Base-by-base conservation (phyloP, 2,888 invertebrate genomes). In the Coremacera marginata region DNA sequence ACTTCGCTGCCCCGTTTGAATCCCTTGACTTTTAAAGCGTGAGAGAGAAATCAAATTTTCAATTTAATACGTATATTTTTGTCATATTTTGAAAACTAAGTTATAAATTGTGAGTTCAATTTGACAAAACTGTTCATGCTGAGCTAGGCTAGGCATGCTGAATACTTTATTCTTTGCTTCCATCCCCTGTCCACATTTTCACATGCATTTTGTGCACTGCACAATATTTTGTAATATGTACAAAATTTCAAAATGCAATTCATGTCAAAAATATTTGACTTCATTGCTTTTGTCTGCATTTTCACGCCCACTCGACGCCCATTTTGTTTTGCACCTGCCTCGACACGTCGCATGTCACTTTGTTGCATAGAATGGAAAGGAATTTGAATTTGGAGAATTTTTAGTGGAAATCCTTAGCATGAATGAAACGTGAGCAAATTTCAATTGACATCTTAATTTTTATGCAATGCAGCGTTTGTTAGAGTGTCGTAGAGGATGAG, bases 351-450 rank as follows among this genome's bases (percentile, higher is more conserved):
- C 68, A 11, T 49, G 11, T 68, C 7, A 19, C 22, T 22, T 55
- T 31, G 70, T 51, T 19, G 19, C 55, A 55, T 9, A 31, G 25
- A 16, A 62, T 9, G 72, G 14, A 22, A 65, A 65, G 67, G 55
- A 74, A 74, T 74, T 74, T 74, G 74, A 74, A 67, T 74, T 67
- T 55, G 52, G 25, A 52, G 16, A 34, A 62, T 62, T 62, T 51
- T 63, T 27, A 49, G 71, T 31, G 44, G 25, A 74, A 67, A 74
- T 52, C 34, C 65, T 74, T 65, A 16, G 3, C 73, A 34, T 34
- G 52, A 8, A 22, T 5, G 73, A 34, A 55, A 74, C 74, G 74
- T 74, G 74, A 62, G 67, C 22, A 25, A 65, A 74, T 72, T 63
- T 74, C 73, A 52, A 67, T 67, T 52, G 74, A 74, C 55, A 74